Conservation (phyloP, 2,113 vertebrate species). For the Eleginops maclovinus region DNA sequence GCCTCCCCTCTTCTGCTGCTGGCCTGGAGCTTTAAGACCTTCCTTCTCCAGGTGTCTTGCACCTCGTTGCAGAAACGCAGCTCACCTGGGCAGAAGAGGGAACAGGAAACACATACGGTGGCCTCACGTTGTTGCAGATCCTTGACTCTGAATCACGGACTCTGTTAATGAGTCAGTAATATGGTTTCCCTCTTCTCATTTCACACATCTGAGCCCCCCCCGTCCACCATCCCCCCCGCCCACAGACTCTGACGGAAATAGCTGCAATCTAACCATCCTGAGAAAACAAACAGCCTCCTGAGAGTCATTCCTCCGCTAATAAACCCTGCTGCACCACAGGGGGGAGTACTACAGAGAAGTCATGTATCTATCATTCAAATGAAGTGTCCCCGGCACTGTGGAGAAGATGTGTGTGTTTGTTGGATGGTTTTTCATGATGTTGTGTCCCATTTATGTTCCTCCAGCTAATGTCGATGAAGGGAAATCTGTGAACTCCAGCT, state of each 20-base stretch:
- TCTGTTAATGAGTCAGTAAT: slow-evolving; percentile 63
- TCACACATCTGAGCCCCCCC: slow-evolving; percentile 66
- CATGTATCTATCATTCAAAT: slow-evolving; percentile 11
- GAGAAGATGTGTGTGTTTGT: background rate
- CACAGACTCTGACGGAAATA: slow-evolving; percentile 60
- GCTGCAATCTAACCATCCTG: slow-evolving; percentile 58
- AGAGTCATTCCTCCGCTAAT: slow-evolving; percentile 33
- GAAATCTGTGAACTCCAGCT: background rate
- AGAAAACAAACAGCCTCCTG: slow-evolving; percentile 59
- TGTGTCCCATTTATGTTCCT: background rate
- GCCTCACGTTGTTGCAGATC: too few relatives aligned
- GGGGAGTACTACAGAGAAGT: too few relatives aligned
- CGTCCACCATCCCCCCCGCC: too few relatives aligned
- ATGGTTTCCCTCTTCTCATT: slow-evolving; percentile 60
- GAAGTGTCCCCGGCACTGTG: background rate
- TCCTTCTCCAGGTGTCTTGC: too few relatives aligned
- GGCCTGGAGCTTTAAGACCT: too few relatives aligned
- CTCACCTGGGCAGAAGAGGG: too few relatives aligned
- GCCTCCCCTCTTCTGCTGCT: too few relatives aligned
- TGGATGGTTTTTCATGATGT: background rate
- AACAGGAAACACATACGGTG: too few relatives aligned
- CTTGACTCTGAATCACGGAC: background rate
- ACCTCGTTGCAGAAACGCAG: too few relatives aligned
- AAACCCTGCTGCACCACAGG: too few relatives aligned
- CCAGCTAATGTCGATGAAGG: background rate